Evolutionary conservation across 2,888 invertebrate species (phyloP).

Genomic region (Clunio marinus): DNA sequence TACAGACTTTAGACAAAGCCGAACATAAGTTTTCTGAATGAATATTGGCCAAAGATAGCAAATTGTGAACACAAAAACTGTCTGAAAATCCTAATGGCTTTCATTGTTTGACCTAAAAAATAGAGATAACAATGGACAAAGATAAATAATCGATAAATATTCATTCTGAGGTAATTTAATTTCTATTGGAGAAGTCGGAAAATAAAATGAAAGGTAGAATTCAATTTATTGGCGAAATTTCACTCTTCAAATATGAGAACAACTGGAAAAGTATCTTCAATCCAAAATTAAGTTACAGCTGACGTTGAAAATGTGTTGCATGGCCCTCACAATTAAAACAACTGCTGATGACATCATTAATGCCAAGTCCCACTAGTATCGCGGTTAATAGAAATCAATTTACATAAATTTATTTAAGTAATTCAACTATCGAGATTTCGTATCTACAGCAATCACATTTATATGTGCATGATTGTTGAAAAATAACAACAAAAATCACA

Average conservation of each 20-base stretch:
- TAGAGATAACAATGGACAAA: not conserved
- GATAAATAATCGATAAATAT: constrained; percentile 36
- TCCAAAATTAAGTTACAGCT: not conserved
- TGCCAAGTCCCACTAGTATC: constrained; percentile 11
- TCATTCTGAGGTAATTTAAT: constrained; percentile 29
- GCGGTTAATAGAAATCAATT: constrained; percentile 33
- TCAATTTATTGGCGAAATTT: not conserved
- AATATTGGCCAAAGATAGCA: not conserved
- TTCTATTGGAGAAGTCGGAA: not conserved
- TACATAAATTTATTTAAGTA: constrained; percentile 32
- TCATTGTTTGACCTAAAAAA: constrained; percentile 18
- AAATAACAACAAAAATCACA: too few relatives aligned
- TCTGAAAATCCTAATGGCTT: constrained; percentile 22
- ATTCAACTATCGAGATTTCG: constrained; percentile 20
- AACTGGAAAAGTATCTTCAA: too few relatives aligned
- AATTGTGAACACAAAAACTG: constrained; percentile 23
- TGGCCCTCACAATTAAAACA: too few relatives aligned
- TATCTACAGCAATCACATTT: too few relatives aligned
- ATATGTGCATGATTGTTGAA: too few relatives aligned
- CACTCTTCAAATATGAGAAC: too few relatives aligned
- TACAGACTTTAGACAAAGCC: too few relatives aligned
- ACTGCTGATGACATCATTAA: not conserved
- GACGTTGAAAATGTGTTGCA: not conserved
- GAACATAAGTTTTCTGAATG: too few relatives aligned
- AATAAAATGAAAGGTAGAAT: not conserved